Evolutionary conservation across 1,140 invertebrate genomes (phyloP).

Genomic region (Leguminivora glycinivorella): DNA sequence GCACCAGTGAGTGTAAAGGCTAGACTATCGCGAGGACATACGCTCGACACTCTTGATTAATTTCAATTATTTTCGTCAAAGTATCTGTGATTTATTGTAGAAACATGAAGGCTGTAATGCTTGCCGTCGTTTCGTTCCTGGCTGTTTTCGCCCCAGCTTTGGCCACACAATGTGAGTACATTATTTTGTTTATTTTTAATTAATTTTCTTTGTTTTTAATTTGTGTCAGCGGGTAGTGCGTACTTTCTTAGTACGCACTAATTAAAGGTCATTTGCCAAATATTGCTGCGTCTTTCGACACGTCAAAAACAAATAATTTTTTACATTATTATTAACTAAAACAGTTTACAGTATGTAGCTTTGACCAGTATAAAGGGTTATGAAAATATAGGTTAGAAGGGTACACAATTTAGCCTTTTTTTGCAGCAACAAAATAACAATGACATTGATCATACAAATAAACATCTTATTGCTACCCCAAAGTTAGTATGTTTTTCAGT

Average conservation of each 20-base stretch:
- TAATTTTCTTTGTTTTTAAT: constrained; percentile 36
- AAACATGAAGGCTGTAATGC: constrained; percentile 76
- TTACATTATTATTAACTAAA: no score
- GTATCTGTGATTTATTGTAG: constrained; percentile 71
- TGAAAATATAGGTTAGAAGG: no score
- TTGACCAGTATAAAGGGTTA: no score
- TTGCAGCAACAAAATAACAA: no score
- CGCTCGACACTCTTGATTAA: constrained; percentile 37
- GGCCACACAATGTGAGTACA: constrained; percentile 78
- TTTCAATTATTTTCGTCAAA: constrained; percentile 57
- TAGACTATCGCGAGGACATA: constrained; percentile 57
- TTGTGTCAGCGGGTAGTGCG: constrained; percentile 28
- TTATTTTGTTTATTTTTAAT: constrained; percentile 35
- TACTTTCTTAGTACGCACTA: constrained; percentile 14
- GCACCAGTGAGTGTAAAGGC: constrained; percentile 94
- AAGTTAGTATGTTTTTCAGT: no score
- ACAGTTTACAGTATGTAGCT: not conserved
- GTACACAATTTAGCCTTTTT: no score
- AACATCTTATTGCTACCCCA: no score
- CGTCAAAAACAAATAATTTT: not conserved
- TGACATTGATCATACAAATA: no score
- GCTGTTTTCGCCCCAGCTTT: constrained; percentile 62
- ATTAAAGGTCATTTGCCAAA: constrained; percentile 14
- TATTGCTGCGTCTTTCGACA: not conserved
- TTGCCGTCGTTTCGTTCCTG: constrained; percentile 57